phyloP scores from a whole-genome alignment of 2,888 invertebrate genomes.

The Yponomeuta plumbellus region DNA sequence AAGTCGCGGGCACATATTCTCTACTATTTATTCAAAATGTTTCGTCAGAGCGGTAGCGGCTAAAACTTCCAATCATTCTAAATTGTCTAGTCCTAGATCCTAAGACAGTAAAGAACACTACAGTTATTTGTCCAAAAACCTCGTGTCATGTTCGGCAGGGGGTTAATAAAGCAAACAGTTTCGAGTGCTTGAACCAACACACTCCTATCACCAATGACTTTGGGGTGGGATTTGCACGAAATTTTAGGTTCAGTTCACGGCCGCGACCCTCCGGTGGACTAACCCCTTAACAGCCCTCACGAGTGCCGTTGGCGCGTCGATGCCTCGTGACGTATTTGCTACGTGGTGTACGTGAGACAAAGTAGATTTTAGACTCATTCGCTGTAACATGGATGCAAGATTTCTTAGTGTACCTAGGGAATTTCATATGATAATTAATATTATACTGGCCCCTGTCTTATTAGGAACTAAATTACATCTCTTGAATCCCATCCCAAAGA shows the following conservation, averaged over 20 bases:
- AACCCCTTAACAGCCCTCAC: slow-evolving; percentile 58
- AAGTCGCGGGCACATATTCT: too few relatives aligned
- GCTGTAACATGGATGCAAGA: slow-evolving; percentile 33
- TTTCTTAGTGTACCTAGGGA: slow-evolving; percentile 20
- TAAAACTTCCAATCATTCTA: neutral
- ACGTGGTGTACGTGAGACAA: neutral
- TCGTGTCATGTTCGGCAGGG: slow-evolving; percentile 5
- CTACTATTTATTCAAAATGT: too few relatives aligned
- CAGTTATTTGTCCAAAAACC: slow-evolving; percentile 1
- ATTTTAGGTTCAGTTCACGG: slow-evolving; percentile 48
- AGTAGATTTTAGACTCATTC: neutral
- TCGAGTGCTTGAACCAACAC: neutral
- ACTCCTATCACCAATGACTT: neutral
- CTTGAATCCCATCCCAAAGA: too few relatives aligned
- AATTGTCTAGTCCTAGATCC: neutral
- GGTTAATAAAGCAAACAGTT: slow-evolving; percentile 16
- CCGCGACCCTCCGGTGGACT: slow-evolving; percentile 59
- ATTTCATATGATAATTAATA: too few relatives aligned
- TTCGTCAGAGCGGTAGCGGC: neutral
- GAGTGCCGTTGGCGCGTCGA: slow-evolving; percentile 34
- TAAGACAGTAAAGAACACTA: neutral
- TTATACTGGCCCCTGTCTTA: too few relatives aligned
- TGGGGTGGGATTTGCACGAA: neutral
- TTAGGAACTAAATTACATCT: too few relatives aligned
- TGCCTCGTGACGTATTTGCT: slow-evolving; percentile 11